phyloP scores from a whole-genome alignment of 35 echinoderm and acorn worm genomes.

The Hemicentrotus pulcherrimus region DNA sequence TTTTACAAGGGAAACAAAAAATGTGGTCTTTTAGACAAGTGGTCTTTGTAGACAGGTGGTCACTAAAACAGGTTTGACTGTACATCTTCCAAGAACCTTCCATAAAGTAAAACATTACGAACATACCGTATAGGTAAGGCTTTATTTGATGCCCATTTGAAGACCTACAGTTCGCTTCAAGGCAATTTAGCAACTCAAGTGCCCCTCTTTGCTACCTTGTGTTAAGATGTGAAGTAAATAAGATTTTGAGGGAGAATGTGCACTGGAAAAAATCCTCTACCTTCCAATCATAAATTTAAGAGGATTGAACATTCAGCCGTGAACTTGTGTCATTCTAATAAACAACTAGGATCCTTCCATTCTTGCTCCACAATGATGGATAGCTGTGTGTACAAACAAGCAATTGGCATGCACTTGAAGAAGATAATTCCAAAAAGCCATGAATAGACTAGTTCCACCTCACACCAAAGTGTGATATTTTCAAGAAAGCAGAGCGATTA shows the following conservation, averaged over 20 bases:
- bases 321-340: not conserved
- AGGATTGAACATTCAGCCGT: not conserved
- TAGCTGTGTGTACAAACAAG: not conserved
- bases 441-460: not conserved
- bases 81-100: no score
- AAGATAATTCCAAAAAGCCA: not conserved
- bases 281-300: not conserved
- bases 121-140: no score
- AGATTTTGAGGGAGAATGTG: not conserved
- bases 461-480: not conserved
- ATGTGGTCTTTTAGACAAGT: no score
- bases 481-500: not conserved
- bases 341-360: not conserved
- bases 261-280: not conserved
- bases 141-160: no score
- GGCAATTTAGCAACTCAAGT: not conserved
- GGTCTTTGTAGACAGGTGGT: no score
- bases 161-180: no score
- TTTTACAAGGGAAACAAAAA: no score
- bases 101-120: no score
- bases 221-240: conserved; percentile 1
- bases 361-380: not conserved
- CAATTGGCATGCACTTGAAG: not conserved
- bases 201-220: not conserved
- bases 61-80: no score